Conservation (phyloP, 2,797 vertebrate species). For the Rhincodon typus region DNA sequence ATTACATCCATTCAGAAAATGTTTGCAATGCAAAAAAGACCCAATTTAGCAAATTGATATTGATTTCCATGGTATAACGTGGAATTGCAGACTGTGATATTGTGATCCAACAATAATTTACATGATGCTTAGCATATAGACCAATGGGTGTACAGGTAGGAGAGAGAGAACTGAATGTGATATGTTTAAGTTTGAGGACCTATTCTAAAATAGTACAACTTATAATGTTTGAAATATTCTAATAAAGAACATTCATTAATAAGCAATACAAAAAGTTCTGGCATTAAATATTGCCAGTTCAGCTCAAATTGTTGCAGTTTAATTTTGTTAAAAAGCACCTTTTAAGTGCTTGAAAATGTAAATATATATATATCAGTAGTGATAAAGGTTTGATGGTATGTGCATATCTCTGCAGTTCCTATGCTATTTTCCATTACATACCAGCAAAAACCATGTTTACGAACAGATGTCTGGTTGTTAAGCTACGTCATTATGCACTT, state of each 20-base stretch:
- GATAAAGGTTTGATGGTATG: not conserved
- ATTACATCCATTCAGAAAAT: not conserved
- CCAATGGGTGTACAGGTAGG: not conserved
- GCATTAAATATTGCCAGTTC: not conserved
- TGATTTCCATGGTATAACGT: not conserved
- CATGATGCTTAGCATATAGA: no score
- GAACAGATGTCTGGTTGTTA: constrained; percentile 23
- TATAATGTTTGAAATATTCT: not conserved
- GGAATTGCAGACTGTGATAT: not conserved
- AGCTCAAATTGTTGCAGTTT: not conserved
- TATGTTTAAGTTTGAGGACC: not conserved
- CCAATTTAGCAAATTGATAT: not conserved
- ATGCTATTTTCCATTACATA: constrained; percentile 15
- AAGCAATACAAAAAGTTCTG: not conserved
- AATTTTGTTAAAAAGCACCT: not conserved
- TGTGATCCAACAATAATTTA: not conserved
- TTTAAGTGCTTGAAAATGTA: not conserved
- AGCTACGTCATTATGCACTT: constrained; percentile 25
- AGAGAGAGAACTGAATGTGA: not conserved
- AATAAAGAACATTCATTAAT: constrained; percentile 1
- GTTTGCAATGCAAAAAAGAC: not conserved
- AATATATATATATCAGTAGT: not conserved
- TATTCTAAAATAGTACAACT: not conserved
- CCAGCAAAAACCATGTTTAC: constrained; percentile 19
- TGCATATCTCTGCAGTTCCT: not conserved